These are phyloP conservation scores for Protophormia terraenovae DNA, from an alignment of 2,888 invertebrate species.

Conservation along the genomic window DNA sequence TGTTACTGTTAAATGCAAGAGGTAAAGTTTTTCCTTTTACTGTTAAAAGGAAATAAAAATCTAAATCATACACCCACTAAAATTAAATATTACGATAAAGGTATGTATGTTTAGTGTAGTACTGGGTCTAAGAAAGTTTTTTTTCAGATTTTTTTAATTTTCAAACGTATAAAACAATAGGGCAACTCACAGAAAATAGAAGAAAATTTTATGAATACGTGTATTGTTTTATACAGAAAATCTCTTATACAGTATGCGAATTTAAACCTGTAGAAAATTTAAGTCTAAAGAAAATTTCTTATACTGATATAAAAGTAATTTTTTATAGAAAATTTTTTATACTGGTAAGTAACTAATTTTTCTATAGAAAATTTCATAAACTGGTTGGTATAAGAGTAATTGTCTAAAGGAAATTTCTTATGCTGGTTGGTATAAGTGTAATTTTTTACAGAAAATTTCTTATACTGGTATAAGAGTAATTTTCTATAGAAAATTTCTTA, in stretches of 20 bases:
- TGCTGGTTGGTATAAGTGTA: too few relatives aligned
- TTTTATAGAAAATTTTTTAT: not conserved
- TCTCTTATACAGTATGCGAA: too few relatives aligned
- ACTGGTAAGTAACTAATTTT: not conserved
- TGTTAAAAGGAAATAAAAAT: conserved; percentile 32
- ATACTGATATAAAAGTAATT: not conserved
- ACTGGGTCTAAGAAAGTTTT: conserved; percentile 25
- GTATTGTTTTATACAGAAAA: too few relatives aligned
- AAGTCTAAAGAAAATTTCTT: not conserved
- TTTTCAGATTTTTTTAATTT: not conserved
- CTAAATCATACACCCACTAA: conserved; percentile 31
- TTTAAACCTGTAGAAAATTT: too few relatives aligned
- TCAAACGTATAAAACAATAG: conserved; percentile 1
- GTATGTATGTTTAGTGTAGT: conserved; percentile 40
- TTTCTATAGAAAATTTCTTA: too few relatives aligned
- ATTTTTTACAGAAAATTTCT: not conserved
- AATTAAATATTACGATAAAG: conserved; percentile 39
- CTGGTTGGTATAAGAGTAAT: not conserved
- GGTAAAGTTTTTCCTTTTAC: conserved; percentile 10
- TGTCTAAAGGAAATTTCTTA: too few relatives aligned
- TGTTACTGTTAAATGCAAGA: not conserved
- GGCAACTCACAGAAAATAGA: too few relatives aligned
- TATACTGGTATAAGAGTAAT: not conserved
- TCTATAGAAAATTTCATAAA: not conserved
- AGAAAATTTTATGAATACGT: too few relatives aligned